Conservation (phyloP, 2,113 vertebrate species). For the Beaufortia kweichowensis region DNA sequence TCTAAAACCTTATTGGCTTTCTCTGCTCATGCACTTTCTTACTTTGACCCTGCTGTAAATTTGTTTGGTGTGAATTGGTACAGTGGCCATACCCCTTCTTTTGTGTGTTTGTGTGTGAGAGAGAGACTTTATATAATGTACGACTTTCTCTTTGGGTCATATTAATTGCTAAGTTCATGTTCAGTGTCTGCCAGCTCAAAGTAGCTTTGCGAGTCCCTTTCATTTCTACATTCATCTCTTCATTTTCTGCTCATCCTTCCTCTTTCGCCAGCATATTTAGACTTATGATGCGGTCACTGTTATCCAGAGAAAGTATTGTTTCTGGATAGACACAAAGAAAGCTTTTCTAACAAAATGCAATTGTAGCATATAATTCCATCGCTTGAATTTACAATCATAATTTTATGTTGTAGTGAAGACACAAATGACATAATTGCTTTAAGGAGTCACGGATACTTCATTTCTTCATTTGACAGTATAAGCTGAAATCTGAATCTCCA, state of each 20-base stretch:
- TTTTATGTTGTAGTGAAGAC: no score
- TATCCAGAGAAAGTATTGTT: slow-evolving; percentile 15
- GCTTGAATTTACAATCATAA: no score
- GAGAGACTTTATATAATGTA: slow-evolving; percentile 45
- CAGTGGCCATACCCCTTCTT: slow-evolving; percentile 53
- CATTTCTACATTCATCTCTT: slow-evolving; percentile 52
- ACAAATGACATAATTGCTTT: no score
- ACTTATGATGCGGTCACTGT: slow-evolving; percentile 49
- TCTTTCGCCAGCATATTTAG: slow-evolving; percentile 21
- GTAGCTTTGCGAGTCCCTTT: slow-evolving; percentile 68
- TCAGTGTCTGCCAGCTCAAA: slow-evolving; percentile 82
- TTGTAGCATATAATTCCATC: no score
- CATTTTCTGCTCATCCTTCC: slow-evolving; percentile 14
- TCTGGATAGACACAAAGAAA: neutral
- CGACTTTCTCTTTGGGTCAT: slow-evolving; percentile 51
- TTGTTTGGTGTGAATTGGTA: slow-evolving; percentile 50
- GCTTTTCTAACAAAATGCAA: no score
- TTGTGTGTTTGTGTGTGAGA: slow-evolving; percentile 38
- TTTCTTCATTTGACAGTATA: neutral
- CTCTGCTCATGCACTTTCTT: slow-evolving; percentile 62
- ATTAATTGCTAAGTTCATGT: slow-evolving; percentile 78
- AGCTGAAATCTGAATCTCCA: neutral
- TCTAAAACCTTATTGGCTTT: slow-evolving; percentile 52
- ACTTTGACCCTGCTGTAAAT: slow-evolving; percentile 41
- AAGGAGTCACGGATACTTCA: no score